Evolutionary conservation across 1,140 invertebrate genomes (phyloP).

Genomic region (Phenacoccus solenopsis): DNA sequence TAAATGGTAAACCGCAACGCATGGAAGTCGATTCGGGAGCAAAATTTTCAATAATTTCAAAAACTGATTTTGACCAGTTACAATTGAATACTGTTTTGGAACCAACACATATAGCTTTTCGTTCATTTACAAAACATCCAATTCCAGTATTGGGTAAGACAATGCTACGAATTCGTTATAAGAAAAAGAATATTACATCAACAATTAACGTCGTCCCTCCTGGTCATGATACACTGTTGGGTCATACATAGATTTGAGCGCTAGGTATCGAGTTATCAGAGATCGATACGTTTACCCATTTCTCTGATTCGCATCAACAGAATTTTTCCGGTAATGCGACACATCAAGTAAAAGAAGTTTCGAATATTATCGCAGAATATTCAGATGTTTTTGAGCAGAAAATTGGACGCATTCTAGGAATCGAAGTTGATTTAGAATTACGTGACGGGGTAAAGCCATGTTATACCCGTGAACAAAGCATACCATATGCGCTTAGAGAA

Average conservation of each 20-base stretch:
- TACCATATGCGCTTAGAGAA: constrained; percentile 20
- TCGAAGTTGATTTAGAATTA: constrained; percentile 16
- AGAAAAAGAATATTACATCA: neutral
- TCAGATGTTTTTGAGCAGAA: constrained; percentile 22
- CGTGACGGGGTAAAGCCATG: constrained; percentile 19
- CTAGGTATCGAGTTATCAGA: neutral
- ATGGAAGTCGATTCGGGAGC: neutral
- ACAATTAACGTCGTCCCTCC: neutral
- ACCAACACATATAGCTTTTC: neutral
- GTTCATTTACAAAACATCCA: neutral
- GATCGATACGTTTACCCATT: too few relatives aligned
- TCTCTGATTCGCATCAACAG: too few relatives aligned
- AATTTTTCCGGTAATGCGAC: neutral
- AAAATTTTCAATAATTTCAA: neutral
- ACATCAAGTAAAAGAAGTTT: neutral
- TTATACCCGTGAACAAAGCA: constrained; percentile 20
- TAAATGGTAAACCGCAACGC: neutral
- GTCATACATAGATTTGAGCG: neutral
- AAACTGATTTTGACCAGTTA: neutral
- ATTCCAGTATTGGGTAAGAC: neutral
- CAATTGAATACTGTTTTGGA: too few relatives aligned
- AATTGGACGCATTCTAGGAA: constrained; percentile 20
- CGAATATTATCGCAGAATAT: neutral
- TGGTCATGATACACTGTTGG: neutral
- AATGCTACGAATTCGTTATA: neutral